Percentiles rank a stretch among this genome's conserved stretches.
Conservation (phyloP, 1,140 invertebrate species). For the Manduca sexta region DNA sequence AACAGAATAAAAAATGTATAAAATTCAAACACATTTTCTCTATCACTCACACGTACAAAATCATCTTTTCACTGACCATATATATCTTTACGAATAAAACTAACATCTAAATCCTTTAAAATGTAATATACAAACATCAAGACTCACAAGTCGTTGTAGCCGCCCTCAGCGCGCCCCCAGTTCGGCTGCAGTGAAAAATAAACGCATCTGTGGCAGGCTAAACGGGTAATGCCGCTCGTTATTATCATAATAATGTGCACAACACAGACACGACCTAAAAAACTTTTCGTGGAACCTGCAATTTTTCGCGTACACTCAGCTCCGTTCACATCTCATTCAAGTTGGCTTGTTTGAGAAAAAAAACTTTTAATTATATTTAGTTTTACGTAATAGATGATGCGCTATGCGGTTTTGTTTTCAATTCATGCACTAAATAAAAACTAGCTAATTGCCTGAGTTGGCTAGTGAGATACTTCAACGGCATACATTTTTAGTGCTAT, state of each 20-base stretch:
- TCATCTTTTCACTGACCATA: too few relatives aligned
- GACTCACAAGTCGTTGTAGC: constrained; percentile 25
- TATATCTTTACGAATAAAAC: too few relatives aligned
- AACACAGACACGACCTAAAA: constrained; percentile 23
- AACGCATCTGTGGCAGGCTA: constrained; percentile 57
- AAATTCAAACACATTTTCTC: too few relatives aligned
- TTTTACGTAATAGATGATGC: neutral
- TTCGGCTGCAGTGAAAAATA: constrained; percentile 59
- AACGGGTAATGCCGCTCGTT: constrained; percentile 62
- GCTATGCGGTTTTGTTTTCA: too few relatives aligned
- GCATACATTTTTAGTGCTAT: too few relatives aligned
- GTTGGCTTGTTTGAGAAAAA: neutral
- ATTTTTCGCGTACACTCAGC: constrained; percentile 10
- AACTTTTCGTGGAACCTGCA: constrained; percentile 11
- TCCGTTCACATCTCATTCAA: constrained; percentile 1
- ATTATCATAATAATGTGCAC: constrained; percentile 64
- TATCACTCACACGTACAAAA: too few relatives aligned
- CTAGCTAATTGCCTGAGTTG: too few relatives aligned
- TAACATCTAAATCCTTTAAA: too few relatives aligned
- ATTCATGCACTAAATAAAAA: too few relatives aligned
- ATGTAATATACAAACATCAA: constrained; percentile 30
- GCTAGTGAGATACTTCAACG: too few relatives aligned
- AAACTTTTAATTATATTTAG: neutral
- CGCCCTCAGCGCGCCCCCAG: constrained; percentile 34
- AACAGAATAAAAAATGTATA: too few relatives aligned